These are phyloP conservation scores for Sinocyclocheilus anshuiensis DNA, from an alignment of 2,113 vertebrate species.

Conservation along the genomic window DNA sequence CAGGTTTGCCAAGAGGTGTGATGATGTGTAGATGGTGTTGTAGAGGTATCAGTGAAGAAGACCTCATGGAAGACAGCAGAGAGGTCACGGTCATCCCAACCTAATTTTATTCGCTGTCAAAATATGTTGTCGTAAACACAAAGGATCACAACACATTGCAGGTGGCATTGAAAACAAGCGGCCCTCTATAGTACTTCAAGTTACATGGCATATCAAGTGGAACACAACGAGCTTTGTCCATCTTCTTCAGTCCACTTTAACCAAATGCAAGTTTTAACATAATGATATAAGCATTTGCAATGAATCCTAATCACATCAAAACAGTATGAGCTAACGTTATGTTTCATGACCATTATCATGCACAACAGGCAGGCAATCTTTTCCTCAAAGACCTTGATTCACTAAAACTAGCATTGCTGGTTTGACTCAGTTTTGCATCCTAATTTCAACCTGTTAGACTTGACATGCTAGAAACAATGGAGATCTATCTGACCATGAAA, in stretches of 20 bases:
- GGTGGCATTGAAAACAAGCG: background rate
- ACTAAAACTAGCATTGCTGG: background rate
- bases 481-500: slow-evolving; percentile 65
- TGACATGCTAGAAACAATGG: slow-evolving; percentile 50
- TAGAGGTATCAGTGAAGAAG: background rate
- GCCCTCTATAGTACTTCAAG: background rate
- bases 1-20: background rate
- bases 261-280: background rate
- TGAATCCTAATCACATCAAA: background rate
- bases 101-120: background rate
- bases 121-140: background rate
- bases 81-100: background rate
- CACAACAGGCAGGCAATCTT: background rate
- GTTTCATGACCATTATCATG: background rate
- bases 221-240: background rate
- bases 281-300: background rate
- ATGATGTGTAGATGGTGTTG: background rate
- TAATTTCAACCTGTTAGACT: slow-evolving; percentile 57
- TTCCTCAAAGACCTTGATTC: slow-evolving; percentile 18
- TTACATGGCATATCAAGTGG: background rate
- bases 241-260: background rate
- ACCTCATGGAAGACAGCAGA: background rate
- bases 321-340: background rate
- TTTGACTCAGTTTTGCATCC: slow-evolving; percentile 61
- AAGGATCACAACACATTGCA: background rate